These are phyloP conservation scores for Montipora capricornis DNA, from an alignment of 64 coral and sea anemone genomes.

Conservation along the genomic window DNA sequence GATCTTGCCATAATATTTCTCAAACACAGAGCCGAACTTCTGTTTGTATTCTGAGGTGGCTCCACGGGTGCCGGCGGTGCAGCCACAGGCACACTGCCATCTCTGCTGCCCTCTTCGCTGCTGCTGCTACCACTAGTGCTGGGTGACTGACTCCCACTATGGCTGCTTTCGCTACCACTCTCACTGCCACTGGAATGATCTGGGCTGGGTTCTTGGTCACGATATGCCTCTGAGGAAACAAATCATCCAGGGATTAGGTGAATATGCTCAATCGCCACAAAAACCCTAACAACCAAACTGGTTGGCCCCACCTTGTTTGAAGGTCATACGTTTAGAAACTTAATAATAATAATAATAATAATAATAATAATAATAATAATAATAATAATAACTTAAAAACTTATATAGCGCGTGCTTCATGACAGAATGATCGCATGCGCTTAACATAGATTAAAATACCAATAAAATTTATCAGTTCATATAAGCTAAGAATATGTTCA, in stretches of 20 bases:
- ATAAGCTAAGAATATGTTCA: too few species aligned
- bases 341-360: not conserved
- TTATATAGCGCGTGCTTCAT: too few species aligned
- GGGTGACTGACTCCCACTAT: slow-evolving; percentile 37
- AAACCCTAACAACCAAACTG: too few species aligned
- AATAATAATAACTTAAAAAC: too few species aligned
- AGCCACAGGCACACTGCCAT: slow-evolving; percentile 47
- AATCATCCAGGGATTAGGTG: not conserved
- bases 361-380: not conserved
- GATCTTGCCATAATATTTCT: slow-evolving; percentile 80
- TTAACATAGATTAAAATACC: too few species aligned
- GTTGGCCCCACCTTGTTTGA: too few species aligned
- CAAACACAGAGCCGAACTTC: slow-evolving; percentile 60
- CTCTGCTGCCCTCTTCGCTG: slow-evolving; percentile 73
- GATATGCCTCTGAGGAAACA: slow-evolving; percentile 49
- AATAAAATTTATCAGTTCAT: too few species aligned
- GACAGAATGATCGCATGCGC: too few species aligned
- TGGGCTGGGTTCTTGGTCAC: slow-evolving; percentile 43
- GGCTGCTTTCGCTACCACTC: slow-evolving; percentile 67
- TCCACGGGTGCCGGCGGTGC: slow-evolving; percentile 17
- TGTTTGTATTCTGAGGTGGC: slow-evolving; percentile 16
- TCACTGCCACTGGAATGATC: slow-evolving; percentile 70
- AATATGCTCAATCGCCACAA: too few species aligned
- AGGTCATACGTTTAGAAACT: too few species aligned
- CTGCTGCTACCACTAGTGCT: slow-evolving; percentile 68